These are phyloP conservation scores for Standfussiana lucernea DNA, from an alignment of 2,888 invertebrate genomes.

Conservation along the genomic window DNA sequence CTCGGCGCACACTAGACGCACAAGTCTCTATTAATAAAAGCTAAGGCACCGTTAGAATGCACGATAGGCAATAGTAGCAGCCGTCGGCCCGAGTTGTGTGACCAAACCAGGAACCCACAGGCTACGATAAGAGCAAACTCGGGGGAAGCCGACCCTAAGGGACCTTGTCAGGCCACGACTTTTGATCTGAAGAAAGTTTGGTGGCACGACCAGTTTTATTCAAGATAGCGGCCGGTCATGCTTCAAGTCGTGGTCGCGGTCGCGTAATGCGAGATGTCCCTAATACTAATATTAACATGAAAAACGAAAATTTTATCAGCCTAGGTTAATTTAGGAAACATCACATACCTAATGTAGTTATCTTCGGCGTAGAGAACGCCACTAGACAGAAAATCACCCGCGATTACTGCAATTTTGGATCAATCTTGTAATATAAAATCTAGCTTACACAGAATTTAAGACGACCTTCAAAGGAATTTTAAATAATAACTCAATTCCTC, in stretches of 20 bases:
- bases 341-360: not conserved
- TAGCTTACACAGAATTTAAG: not conserved
- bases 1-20: constrained; percentile 9
- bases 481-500: not conserved
- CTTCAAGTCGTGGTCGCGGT: not conserved
- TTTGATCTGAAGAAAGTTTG: not conserved
- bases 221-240: not conserved
- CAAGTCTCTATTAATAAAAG: constrained; percentile 1
- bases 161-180: not conserved
- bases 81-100: not conserved
- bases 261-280: not conserved
- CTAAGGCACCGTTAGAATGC: not conserved
- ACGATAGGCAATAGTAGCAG: not conserved
- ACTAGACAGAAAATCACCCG: not conserved
- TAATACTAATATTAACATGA: not conserved
- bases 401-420: not conserved
- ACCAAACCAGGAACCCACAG: not conserved
- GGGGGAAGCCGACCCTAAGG: not conserved
- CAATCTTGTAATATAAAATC: not conserved
- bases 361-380: not conserved
- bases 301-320: not conserved
- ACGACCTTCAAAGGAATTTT: not conserved
- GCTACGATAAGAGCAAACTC: not conserved
- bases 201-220: not conserved
- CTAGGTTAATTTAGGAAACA: not conserved